Conservation (phyloP, 2,888 invertebrate genomes). For the Ochropacha duplaris region DNA sequence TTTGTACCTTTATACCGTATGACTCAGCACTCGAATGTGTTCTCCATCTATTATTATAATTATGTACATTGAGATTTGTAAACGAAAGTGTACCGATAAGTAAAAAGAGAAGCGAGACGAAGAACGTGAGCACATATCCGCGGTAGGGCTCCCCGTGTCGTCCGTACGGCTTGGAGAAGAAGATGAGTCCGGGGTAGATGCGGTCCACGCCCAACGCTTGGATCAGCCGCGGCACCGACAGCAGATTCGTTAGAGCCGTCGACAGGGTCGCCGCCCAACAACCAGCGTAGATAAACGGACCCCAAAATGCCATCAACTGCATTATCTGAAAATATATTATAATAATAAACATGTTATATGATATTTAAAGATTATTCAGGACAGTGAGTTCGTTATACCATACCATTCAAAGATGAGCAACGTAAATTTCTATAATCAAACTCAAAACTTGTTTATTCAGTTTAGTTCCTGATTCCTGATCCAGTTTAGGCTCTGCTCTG, state of each 20-base stretch:
- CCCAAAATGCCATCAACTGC: conserved; percentile 92
- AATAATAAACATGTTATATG: not conserved
- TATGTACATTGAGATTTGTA: too few relatives aligned
- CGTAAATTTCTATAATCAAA: too few relatives aligned
- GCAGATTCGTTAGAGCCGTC: conserved; percentile 95
- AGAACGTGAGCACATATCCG: conserved; percentile 94
- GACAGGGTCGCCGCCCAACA: conserved; percentile 98
- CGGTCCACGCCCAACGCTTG: conserved; percentile 96
- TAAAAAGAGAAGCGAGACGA: conserved; percentile 91
- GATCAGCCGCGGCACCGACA: conserved; percentile 94
- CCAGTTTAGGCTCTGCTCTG: too few relatives aligned
- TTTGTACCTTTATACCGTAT: too few relatives aligned
- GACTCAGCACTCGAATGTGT: too few relatives aligned
- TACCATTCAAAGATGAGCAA: too few relatives aligned
- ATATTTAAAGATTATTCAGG: too few relatives aligned
- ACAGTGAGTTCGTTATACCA: too few relatives aligned
- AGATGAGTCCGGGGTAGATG: conserved; percentile 95
- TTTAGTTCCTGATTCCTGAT: too few relatives aligned
- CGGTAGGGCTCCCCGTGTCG: conserved; percentile 92
- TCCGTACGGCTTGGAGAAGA: conserved; percentile 95
- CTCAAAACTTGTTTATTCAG: too few relatives aligned
- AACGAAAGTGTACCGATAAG: conserved; percentile 87
- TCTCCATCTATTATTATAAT: too few relatives aligned
- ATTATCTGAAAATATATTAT: conserved; percentile 82
- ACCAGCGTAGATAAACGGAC: conserved; percentile 96